A percentile compares a stretch with the other conserved stretches of the same genome.
Evolutionary conservation across 2,797 vertebrate genomes (phyloP).

Genomic region (Tympanoctomys barrerae): DNA sequence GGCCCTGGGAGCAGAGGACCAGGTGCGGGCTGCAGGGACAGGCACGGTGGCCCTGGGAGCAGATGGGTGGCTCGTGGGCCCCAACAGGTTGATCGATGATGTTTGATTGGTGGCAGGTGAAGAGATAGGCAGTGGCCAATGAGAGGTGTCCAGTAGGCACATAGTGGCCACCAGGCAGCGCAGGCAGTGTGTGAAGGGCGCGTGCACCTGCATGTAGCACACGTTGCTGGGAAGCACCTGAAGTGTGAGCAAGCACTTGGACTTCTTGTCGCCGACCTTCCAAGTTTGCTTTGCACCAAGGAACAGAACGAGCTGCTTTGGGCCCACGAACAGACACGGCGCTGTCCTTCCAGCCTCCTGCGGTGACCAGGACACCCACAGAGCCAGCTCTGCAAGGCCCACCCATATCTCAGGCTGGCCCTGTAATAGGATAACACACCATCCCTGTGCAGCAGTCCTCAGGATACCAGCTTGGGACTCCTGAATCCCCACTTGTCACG

Average conservation of each 20-base stretch:
- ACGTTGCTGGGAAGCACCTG: too few species aligned
- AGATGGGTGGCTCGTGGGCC: not conserved
- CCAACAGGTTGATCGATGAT: too few species aligned
- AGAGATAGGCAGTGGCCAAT: not conserved
- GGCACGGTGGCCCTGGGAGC: not conserved
- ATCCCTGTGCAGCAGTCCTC: too few species aligned
- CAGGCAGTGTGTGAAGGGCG: not conserved
- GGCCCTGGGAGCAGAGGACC: fast-evolving
- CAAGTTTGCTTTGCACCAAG: not conserved
- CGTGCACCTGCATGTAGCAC: fast-evolving
- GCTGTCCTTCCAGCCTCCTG: too few species aligned
- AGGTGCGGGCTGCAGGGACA: fast-evolving
- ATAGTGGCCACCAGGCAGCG: not conserved
- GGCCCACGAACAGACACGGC: not conserved
- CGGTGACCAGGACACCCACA: not conserved
- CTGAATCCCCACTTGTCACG: not conserved
- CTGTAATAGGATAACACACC: too few species aligned
- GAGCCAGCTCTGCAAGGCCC: not conserved
- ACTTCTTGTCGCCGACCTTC: not conserved
- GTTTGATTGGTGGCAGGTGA: too few species aligned
- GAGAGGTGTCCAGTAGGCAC: too few species aligned
- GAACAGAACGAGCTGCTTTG: not conserved
- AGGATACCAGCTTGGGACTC: not conserved
- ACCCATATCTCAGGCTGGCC: too few species aligned
- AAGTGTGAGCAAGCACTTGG: not conserved